phyloP scores from a whole-genome alignment of 2,797 vertebrate species.

The Gallinago stenura region DNA sequence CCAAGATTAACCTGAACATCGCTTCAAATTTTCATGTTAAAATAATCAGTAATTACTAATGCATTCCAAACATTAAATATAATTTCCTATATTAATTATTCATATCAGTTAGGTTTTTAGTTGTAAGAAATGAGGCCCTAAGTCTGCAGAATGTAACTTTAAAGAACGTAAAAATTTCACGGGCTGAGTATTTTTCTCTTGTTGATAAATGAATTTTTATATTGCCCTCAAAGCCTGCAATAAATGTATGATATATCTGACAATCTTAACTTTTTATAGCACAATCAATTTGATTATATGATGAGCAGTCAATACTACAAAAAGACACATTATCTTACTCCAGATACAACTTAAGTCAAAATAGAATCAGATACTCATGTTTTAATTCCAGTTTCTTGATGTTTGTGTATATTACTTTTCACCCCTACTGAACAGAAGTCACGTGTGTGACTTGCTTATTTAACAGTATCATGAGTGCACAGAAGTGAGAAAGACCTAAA shows the following conservation, averaged over 20 bases:
- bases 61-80: not conserved
- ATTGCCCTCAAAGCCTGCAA: not conserved
- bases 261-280: not conserved
- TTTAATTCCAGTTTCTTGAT: not conserved
- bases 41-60: not conserved
- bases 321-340: not conserved
- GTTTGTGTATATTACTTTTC: not conserved
- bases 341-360: not conserved
- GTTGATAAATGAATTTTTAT: not conserved
- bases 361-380: not conserved
- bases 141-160: not conserved
- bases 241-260: not conserved
- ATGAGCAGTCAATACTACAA: not conserved
- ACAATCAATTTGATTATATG: not conserved
- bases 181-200: not conserved
- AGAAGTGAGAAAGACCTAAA: not conserved
- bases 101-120: not conserved
- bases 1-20: not conserved
- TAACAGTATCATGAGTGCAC: not conserved
- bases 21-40: not conserved
- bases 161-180: not conserved
- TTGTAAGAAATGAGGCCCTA: not conserved
- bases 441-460: not conserved
- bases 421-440: not conserved
- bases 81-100: not conserved